Evolutionary conservation across 2,888 invertebrate genomes (phyloP).

Genomic region (Beris morrisii): DNA sequence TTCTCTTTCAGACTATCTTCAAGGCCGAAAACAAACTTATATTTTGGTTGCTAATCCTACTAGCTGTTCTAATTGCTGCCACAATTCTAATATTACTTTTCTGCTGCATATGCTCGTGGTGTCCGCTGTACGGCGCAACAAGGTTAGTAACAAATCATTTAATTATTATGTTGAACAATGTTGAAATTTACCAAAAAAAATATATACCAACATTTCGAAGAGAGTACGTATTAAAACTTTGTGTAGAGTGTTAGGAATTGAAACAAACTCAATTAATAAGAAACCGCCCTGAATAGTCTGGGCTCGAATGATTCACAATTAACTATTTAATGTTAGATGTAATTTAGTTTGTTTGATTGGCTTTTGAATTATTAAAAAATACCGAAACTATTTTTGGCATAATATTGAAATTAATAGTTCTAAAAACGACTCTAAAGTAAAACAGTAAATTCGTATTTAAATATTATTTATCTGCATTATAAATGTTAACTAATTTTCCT

Average conservation of each 20-base stretch:
- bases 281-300: too few relatives aligned
- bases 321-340: slow-evolving; percentile 9
- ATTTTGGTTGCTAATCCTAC: slow-evolving; percentile 76
- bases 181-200: background rate
- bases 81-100: slow-evolving; percentile 72
- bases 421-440: background rate
- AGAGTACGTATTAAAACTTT: background rate
- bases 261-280: slow-evolving; percentile 20
- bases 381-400: slow-evolving; percentile 3
- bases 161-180: background rate
- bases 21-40: slow-evolving; percentile 72
- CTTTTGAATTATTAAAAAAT: slow-evolving; percentile 8
- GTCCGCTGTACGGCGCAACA: slow-evolving; percentile 78
- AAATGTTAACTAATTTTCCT: slow-evolving; percentile 47
- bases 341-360: slow-evolving; percentile 23
- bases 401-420: background rate
- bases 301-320: background rate
- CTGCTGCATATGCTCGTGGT: slow-evolving; percentile 83
- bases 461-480: slow-evolving; percentile 10
- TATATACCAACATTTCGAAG: background rate
- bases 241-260: background rate
- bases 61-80: slow-evolving; percentile 73
- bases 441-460: background rate
- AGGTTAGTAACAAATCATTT: slow-evolving; percentile 57
- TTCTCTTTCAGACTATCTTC: slow-evolving; percentile 66